Evolutionary conservation across 2,113 vertebrate genomes (phyloP).

Genomic region (Neogobius melanostomus): DNA sequence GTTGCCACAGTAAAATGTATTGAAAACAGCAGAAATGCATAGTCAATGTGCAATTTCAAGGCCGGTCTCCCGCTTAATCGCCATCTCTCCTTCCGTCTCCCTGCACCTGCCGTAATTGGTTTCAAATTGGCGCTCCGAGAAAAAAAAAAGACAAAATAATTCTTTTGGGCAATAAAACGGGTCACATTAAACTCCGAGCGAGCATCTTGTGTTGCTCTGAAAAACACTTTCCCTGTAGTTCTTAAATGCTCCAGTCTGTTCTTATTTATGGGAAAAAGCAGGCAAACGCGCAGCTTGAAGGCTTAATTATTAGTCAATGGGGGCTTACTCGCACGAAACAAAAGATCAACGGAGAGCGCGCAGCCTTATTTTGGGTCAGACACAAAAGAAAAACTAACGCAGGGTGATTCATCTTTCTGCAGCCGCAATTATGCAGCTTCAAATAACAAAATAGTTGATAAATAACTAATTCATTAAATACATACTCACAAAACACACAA

Average conservation of each 20-base stretch:
- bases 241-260: slow-evolving; percentile 19
- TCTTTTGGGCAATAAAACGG: slow-evolving; percentile 18
- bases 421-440: neutral
- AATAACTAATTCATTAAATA: neutral
- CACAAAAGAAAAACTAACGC: neutral
- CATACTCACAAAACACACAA: neutral
- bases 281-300: slow-evolving; percentile 12
- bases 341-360: neutral
- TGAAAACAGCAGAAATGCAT: neutral
- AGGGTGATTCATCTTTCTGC: slow-evolving; percentile 17
- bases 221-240: neutral
- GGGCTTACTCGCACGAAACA: slow-evolving; percentile 7
- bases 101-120: slow-evolving; percentile 21
- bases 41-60: neutral
- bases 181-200: slow-evolving; percentile 5
- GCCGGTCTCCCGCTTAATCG: neutral
- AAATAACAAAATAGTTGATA: neutral
- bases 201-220: slow-evolving; percentile 11
- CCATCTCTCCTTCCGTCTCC: neutral
- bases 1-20: neutral
- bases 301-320: slow-evolving; percentile 7
- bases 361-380: neutral
- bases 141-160: slow-evolving; percentile 6
- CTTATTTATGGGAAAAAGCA: slow-evolving; percentile 27
- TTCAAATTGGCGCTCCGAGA: slow-evolving; percentile 6